A percentile compares a stretch with the other conserved stretches of the same genome.
Evolutionary conservation across 2,113 vertebrate genomes (phyloP).

Genomic region (Hiodon tergisus): DNA sequence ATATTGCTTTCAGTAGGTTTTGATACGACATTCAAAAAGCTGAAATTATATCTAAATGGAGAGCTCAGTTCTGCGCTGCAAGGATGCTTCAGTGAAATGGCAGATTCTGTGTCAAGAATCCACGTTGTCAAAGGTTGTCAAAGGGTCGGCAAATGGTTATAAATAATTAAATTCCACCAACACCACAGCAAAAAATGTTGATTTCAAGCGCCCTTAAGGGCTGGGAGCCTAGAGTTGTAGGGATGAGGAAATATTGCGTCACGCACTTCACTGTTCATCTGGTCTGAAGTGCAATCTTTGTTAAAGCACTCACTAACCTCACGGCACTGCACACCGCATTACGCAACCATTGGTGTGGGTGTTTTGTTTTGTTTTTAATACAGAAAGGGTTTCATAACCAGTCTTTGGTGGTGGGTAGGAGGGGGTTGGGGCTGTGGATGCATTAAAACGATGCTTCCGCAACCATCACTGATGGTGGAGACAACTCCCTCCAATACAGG

Average conservation of each 20-base stretch:
- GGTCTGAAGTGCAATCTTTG: slow-evolving; percentile 12
- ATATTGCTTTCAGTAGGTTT: slow-evolving; percentile 2
- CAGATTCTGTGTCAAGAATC: neutral
- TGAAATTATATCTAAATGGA: neutral
- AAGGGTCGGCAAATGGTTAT: neutral
- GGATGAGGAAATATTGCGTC: neutral
- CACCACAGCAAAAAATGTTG: neutral
- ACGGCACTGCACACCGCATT: neutral
- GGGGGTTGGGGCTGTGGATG: neutral
- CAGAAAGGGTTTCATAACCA: slow-evolving; percentile 9
- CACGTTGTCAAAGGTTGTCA: neutral
- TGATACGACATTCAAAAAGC: neutral
- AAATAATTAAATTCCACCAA: slow-evolving; percentile 11
- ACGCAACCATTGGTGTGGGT: slow-evolving; percentile 10
- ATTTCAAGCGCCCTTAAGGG: slow-evolving; percentile 2
- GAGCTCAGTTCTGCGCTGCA: neutral
- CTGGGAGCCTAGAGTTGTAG: neutral
- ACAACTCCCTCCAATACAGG: neutral
- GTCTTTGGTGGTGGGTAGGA: neutral
- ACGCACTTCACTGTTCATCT: neutral
- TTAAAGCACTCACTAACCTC: neutral
- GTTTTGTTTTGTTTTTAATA: neutral
- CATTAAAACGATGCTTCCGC: neutral
- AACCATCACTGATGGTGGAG: neutral
- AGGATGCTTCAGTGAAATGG: too few species aligned